Base-by-base conservation (phyloP, 2,888 invertebrate genomes). In the Mimachlamys varia region DNA sequence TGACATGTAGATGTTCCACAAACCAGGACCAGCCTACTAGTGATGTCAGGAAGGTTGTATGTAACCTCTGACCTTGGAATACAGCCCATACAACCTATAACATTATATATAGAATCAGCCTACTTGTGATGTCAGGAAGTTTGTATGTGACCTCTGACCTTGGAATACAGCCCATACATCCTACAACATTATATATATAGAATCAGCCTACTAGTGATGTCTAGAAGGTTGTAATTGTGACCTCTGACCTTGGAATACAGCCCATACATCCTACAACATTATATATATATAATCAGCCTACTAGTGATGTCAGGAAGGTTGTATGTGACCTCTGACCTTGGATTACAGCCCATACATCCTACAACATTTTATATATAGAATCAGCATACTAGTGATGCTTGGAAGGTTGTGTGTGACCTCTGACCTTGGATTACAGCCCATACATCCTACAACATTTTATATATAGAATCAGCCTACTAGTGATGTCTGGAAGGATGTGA, bases 1-100 rank as follows among this genome's bases (percentile, higher is more conserved):
- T 99, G 99, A 95, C 99, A 99, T 0, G 99, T 98, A 0, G 99
- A 99, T 10, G 99, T 99, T 0, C 99, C 99, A 97, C 98, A 98
- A 95, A 99, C 99, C 89, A 99, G 97, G 90, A 95, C 96, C 91
- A 96, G 89, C 89, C 95, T 93, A 13, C 91, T 91, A 17, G 91
- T 92, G 38, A 95, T 37, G 0, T 94, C 93, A 15, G 94, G 94
- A 53, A 94, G 49, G 0, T 62, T 44, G 22, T 93, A 87, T 10
- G 27, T 76, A 44, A 87, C 89, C 7, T 49, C 37, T 87, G 92
- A 92, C 19, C 88, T 88, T 22, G 94, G 94, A n/a, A 91, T 87
- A 93, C 95, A 95, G 10, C 94, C 95, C n/a, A 95, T 87, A 92
- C 95, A 95, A 88, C 95, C 95, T 95, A 92, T 76, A 55, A 88